Evolutionary conservation across 2,888 invertebrate genomes (phyloP), one percentile per base, ranked within the genome.

Genomic region (Plusia festucae): DNA sequence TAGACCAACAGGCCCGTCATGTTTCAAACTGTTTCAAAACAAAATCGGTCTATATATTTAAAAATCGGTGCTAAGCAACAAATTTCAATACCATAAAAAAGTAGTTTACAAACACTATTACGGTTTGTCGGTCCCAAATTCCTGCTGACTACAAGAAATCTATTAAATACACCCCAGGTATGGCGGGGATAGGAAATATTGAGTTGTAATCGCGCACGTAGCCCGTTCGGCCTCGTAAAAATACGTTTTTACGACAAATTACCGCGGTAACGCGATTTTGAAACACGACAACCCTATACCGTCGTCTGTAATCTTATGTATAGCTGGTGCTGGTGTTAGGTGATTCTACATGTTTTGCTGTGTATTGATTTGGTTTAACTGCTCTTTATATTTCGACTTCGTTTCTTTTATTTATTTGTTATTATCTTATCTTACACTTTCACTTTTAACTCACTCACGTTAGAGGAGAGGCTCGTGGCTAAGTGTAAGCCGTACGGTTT

Each of bases 191-290:
- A 67, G 55, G 32, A 58, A 65, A 73, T 65, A 79, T 84, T 80
- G 76, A 77, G 79, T 76, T 78, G 68, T 76, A 75, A 77, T 78
- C 69, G 80, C 76, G 81, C 68, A 62, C 65, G 71, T 73, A 65
- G 76, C 74, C 46, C 60, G 73, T 73, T 70, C 68, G 65, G 69
- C 73, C 78, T 76, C 84, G 79, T 87, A 87, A 89, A 49, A 89
- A 83, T 78, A 82, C 79, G 82, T 84, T 88, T 88, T 89, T 88
- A 89, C 84, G 88, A 83, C 84, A 82, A 88, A 88, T 88, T 89
- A 87, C 82, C 63, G 67, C 79, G 85, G 85, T 88, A 88, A 89
- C 84, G 71, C 81, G 85, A 88, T 88, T 87, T 87, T 76, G 81
- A 82, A 82, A 82, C 80, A 73, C 74, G 81, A 77, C 63, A 69